Evolutionary conservation across 2,113 vertebrate species (phyloP), one percentile per base, ranked within the genome.

Genomic region (Sinosuthora webbiana): DNA sequence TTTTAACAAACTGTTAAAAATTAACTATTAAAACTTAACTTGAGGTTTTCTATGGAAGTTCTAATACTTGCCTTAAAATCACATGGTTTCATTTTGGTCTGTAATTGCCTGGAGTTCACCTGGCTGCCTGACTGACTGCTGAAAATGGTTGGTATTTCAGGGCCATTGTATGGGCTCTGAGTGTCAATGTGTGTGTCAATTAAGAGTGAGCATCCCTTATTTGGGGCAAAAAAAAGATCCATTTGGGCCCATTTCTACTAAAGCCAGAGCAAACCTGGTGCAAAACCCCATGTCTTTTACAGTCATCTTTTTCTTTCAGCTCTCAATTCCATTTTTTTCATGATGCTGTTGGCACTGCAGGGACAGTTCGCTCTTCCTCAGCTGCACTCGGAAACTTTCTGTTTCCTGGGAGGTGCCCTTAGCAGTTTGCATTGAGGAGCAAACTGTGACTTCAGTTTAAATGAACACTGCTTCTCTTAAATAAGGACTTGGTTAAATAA

Each of bases 381-480:
- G 2, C 49, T 2, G 4, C 13, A 8, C 31, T 67, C 0, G 1
- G 88, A 90, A 94, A 92, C 37, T 55, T 90, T 91, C 55, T 86
- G 64, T 83, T 87, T 96, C 50, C 37, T 60, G 42, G 64, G 64
- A 86, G 44, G 73, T 77, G 35, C 52, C 25, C 37, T 94, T 86
- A 63, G 64, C 68, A 81, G 55, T n/a, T 82, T 59, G 33, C 39
- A 31, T 20, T 18, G 67, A 62, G 47, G 31, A 45, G 14, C 59
- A 86, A 70, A 80, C 52, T 55, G 60, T 74, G 60, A 42, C 52
- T 88, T 35, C 71, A 83, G 47, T 31, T 93, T 59, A 86, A 93
- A 74, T 44, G 63, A 83, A n/a, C 42, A n/a, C 57, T 57, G 64
- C 27, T 90, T 64, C 80, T 83, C 70, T 89, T 60, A 86, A 95